A percentile compares a stretch with the other conserved stretches of the same genome.
phyloP scores from a whole-genome alignment of 1,140 invertebrate species.

The Eulimnadia texana region DNA sequence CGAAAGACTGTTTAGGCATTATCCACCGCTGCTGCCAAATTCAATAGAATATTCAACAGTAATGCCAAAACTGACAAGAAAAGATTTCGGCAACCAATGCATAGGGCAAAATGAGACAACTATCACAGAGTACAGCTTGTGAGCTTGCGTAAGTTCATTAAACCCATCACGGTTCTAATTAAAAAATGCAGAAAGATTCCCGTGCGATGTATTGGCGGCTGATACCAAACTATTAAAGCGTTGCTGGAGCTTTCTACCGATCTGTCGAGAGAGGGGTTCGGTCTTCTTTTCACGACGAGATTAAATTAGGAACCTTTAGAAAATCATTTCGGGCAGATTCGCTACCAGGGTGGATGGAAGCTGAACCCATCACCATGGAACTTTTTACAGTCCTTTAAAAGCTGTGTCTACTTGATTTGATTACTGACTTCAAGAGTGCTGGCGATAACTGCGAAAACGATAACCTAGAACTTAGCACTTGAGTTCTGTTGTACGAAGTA shows the following conservation, averaged over 20 bases:
- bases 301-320: not conserved
- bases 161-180: not conserved
- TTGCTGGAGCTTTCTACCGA: not conserved
- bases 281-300: not conserved
- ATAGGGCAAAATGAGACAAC: not conserved
- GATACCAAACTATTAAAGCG: not conserved
- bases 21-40: not conserved
- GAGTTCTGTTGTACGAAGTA: too few species aligned
- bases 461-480: too few species aligned
- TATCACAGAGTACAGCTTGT: not conserved
- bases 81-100: not conserved
- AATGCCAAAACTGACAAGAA: not conserved
- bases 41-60: not conserved
- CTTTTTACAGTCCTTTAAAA: not conserved
- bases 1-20: not conserved
- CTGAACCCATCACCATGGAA: not conserved
- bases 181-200: not conserved
- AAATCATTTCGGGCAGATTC: not conserved
- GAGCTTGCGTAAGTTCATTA: not conserved
- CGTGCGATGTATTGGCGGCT: not conserved
- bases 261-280: not conserved
- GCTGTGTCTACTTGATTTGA: not conserved
- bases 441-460: not conserved
- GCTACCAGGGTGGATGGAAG: not conserved
- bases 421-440: not conserved